These are phyloP conservation scores for Theonella swinhoei DNA, from an alignment of 37 sponge, comb jelly and placozoan genomes.

Conservation along the genomic window DNA sequence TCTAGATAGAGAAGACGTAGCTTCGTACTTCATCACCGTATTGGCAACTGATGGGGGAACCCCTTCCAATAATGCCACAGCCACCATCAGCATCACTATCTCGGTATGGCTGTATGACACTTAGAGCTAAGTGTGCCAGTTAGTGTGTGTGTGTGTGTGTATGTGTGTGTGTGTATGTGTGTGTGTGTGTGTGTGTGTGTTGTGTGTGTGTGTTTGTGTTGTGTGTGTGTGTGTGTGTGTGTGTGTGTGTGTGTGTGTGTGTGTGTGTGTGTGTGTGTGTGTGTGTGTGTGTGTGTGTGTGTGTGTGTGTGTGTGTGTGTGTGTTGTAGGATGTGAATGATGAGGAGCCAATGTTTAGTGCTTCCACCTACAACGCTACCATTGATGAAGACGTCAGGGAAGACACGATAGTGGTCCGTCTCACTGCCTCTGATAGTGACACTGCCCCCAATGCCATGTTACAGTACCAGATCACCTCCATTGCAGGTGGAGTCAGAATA, in stretches of 20 bases:
- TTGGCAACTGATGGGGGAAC: constrained; percentile 20
- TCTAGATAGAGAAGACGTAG: constrained; percentile 38
- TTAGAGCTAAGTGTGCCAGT: no score
- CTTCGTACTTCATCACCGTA: constrained; percentile 43
- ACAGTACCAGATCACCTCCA: neutral
- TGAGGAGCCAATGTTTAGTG: neutral
- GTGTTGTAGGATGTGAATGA: neutral
- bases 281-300: no score
- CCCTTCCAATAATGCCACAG: neutral
- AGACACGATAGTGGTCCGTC: neutral
- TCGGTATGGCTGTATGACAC: no score
- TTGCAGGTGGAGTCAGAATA: no score
- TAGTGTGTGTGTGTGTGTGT: no score
- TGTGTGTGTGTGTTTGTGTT: no score
- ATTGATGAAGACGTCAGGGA: constrained; percentile 21
- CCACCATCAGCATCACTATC: neutral
- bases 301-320: no score
- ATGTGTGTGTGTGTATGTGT: no score
- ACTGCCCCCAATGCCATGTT: neutral
- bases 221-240: no score
- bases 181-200: no score
- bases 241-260: no score
- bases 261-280: no score
- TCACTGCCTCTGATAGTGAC: constrained; percentile 11
- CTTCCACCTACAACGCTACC: neutral